phyloP scores from a whole-genome alignment of 1,140 invertebrate genomes.

The Trichonephila clavipes region DNA sequence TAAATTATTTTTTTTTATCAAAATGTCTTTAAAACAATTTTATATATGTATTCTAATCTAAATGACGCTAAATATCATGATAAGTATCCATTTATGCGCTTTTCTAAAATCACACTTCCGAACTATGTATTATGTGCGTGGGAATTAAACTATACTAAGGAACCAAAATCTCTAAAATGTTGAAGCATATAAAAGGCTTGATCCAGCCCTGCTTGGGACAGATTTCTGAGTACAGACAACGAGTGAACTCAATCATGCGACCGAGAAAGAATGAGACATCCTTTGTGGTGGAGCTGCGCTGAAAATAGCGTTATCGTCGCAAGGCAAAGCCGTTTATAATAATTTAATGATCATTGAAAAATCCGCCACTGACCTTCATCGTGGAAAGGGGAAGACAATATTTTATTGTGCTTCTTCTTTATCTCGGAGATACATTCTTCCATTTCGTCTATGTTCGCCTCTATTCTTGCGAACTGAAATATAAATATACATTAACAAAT shows the following conservation, averaged over 20 bases:
- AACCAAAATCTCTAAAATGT: too few relatives aligned
- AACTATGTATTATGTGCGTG: too few relatives aligned
- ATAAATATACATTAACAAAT: not conserved
- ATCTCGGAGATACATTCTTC: constrained; percentile 35
- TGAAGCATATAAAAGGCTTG: too few relatives aligned
- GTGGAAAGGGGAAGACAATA: constrained; percentile 58
- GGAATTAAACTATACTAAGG: too few relatives aligned
- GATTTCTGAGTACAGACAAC: not conserved
- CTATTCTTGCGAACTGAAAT: constrained; percentile 51
- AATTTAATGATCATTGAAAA: constrained; percentile 47
- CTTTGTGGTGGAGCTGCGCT: not conserved
- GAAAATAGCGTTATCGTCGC: constrained; percentile 5
- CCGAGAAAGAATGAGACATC: not conserved
- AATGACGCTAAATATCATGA: too few relatives aligned
- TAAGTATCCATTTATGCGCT: too few relatives aligned
- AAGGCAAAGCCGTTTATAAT: not conserved
- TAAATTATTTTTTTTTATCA: too few relatives aligned
- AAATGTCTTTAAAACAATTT: too few relatives aligned
- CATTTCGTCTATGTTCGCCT: constrained; percentile 56
- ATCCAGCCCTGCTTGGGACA: too few relatives aligned
- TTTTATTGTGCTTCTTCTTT: constrained; percentile 27
- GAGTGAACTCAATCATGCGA: not conserved
- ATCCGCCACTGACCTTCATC: constrained; percentile 61
- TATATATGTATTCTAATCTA: too few relatives aligned
- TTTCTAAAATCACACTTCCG: too few relatives aligned